A percentile compares a stretch with the other conserved stretches of the same genome.
These are phyloP conservation scores for Sphaeridia pumilis DNA, from an alignment of 2,888 invertebrate genomes.

Conservation along the genomic window DNA sequence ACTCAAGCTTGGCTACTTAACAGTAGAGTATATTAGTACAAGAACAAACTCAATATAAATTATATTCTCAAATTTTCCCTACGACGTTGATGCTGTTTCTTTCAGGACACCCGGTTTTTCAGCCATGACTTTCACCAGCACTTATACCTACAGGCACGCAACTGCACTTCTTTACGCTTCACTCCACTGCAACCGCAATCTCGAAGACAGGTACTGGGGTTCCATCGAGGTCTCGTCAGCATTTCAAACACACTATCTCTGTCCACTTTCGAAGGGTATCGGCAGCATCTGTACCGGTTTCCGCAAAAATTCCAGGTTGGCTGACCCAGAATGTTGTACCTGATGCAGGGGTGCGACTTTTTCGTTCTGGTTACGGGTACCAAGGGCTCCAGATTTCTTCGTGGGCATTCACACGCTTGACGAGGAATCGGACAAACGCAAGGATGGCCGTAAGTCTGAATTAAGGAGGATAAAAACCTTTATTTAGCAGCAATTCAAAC, in stretches of 20 bases:
- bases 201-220: neutral
- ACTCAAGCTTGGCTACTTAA: too few species aligned
- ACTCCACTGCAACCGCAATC: neutral
- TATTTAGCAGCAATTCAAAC: too few species aligned
- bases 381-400: neutral
- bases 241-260: neutral
- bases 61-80: too few species aligned
- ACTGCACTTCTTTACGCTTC: too few species aligned
- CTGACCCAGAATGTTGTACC: neutral
- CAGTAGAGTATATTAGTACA: too few species aligned
- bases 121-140: neutral
- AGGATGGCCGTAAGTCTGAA: conserved; percentile 2
- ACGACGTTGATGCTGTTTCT: too few species aligned
- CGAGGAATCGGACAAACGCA: neutral
- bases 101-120: too few species aligned
- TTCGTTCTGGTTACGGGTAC: too few species aligned
- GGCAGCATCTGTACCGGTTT: neutral
- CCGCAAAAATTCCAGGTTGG: neutral
- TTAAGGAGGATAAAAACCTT: too few species aligned
- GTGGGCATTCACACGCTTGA: neutral
- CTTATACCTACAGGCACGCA: too few species aligned
- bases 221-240: neutral
- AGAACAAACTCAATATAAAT: too few species aligned
- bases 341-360: neutral
- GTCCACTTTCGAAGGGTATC: too few species aligned